phyloP scores from a whole-genome alignment of 1,140 invertebrate species.

The Pinna nobilis region DNA sequence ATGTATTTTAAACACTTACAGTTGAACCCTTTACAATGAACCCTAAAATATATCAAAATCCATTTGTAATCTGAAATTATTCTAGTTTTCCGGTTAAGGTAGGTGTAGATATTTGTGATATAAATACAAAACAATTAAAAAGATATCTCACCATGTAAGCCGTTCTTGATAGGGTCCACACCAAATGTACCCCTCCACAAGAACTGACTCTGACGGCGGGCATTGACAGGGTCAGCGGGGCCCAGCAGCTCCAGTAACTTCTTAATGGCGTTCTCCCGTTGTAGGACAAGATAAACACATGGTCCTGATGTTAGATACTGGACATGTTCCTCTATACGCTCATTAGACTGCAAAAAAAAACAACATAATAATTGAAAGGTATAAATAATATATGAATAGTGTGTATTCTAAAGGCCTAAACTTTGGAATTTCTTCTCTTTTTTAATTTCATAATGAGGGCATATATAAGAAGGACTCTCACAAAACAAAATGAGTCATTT shows the following conservation, averaged over 20 bases:
- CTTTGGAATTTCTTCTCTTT: neutral
- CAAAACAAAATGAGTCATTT: too few relatives aligned
- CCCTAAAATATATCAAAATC: too few relatives aligned
- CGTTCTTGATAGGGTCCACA: conserved; percentile 58
- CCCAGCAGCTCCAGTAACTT: conserved; percentile 65
- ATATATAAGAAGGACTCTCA: too few relatives aligned
- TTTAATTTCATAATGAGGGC: neutral
- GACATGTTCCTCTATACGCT: conserved; percentile 48
- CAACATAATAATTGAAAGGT: neutral
- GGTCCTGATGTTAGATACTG: conserved; percentile 60
- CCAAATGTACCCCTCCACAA: conserved; percentile 71
- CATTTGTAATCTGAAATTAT: too few relatives aligned
- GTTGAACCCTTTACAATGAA: too few relatives aligned
- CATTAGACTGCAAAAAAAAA: conserved; percentile 19
- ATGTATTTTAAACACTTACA: too few relatives aligned
- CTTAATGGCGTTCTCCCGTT: conserved; percentile 69
- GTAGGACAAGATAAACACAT: conserved; percentile 55
- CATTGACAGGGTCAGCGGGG: conserved; percentile 63
- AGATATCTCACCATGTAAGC: conserved; percentile 59
- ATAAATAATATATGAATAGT: neutral
- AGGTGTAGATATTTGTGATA: too few relatives aligned
- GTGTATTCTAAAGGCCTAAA: neutral
- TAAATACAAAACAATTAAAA: neutral
- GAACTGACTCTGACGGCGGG: conserved; percentile 64
- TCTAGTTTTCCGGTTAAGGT: too few relatives aligned